These are phyloP conservation scores for Scortum barcoo DNA, from an alignment of 2,113 vertebrate species.

Conservation along the genomic window DNA sequence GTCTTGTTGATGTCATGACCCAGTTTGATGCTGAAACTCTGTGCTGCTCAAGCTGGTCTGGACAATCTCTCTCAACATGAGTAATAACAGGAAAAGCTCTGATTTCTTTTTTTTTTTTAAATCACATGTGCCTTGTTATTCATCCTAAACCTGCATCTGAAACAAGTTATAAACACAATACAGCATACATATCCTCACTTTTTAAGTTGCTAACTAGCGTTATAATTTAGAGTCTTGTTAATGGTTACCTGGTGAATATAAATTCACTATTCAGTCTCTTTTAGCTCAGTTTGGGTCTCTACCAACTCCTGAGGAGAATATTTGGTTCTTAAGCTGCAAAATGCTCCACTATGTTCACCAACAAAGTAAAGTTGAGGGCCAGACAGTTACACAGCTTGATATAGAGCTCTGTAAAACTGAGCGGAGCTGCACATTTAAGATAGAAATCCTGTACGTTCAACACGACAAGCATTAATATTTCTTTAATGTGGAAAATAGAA, in stretches of 20 bases:
- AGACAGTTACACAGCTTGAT: no score
- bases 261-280: background rate
- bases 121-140: background rate
- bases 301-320: background rate
- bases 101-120: background rate
- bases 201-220: background rate
- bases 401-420: background rate
- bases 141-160: background rate
- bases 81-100: background rate
- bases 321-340: background rate
- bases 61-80: background rate
- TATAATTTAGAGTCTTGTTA: background rate
- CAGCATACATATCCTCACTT: background rate
- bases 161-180: no score
- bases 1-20: slow-evolving; percentile 10
- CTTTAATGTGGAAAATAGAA: no score
- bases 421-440: background rate
- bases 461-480: no score
- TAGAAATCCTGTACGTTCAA: background rate
- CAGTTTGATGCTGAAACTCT: slow-evolving; percentile 10
- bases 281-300: background rate
- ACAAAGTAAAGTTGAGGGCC: no score
- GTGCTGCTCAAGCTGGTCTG: background rate
- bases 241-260: background rate
- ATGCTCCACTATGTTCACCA: background rate